These are phyloP conservation scores for Desmodus rotundus DNA, from an alignment of 2,113 vertebrate genomes.

Conservation along the genomic window DNA sequence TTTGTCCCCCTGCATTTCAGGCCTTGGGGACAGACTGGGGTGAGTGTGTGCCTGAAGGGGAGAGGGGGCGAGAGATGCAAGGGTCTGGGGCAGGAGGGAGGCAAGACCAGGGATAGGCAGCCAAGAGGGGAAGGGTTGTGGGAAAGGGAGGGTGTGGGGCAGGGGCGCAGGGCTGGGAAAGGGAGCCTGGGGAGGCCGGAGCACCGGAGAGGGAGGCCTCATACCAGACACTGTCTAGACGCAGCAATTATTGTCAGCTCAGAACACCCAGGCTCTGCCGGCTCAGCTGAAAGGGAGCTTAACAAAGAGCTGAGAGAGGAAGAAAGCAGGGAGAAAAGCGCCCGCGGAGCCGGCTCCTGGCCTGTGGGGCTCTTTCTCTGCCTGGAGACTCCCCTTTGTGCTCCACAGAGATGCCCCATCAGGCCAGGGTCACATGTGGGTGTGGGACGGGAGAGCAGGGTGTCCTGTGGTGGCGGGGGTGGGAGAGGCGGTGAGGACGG, in stretches of 20 bases:
- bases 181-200: conserved; percentile 65
- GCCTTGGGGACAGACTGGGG: conserved; percentile 26
- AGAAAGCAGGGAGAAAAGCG: conserved; percentile 56
- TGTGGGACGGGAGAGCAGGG: not conserved
- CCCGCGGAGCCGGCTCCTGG: conserved; percentile 73
- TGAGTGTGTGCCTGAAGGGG: conserved; percentile 39
- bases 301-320: conserved; percentile 80
- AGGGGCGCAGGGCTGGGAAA: conserved; percentile 57
- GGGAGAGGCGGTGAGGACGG: too few species aligned
- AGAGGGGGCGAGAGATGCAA: not conserved
- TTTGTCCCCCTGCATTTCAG: not conserved
- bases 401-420: not conserved
- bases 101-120: conserved; percentile 83
- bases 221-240: conserved; percentile 97
- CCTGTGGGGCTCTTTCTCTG: conserved; percentile 63
- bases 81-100: conserved; percentile 68
- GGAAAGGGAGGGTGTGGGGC: conserved; percentile 65
- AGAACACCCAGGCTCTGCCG: conserved; percentile 91
- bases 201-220: conserved; percentile 83
- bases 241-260: conserved; percentile 93
- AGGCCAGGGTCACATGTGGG: not conserved
- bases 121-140: conserved; percentile 69
- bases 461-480: not conserved
- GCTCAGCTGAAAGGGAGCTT: conserved; percentile 88
- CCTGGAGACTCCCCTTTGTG: conserved; percentile 14